A percentile compares a stretch with the other conserved stretches of the same genome.
Evolutionary conservation across 2,113 vertebrate species (phyloP).

Genomic region (Recurvirostra avosetta): DNA sequence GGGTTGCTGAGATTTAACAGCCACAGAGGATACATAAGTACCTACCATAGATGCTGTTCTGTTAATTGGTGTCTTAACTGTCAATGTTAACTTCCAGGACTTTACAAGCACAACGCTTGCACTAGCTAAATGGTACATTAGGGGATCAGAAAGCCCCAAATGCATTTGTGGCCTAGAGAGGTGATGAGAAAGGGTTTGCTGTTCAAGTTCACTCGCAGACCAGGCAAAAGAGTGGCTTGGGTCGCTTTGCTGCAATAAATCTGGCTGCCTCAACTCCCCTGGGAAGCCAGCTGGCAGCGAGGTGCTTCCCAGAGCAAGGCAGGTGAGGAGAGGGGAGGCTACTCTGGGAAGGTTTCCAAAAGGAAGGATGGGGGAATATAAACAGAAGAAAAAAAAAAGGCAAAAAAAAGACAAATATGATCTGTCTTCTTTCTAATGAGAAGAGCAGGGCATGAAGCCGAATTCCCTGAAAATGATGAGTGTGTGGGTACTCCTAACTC

Average conservation of each 20-base stretch:
- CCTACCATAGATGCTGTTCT: not conserved
- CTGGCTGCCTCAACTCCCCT: not conserved
- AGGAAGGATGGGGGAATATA: not conserved
- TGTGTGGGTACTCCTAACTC: not conserved
- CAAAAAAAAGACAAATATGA: not conserved
- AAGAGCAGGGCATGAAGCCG: not conserved
- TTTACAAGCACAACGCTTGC: not conserved
- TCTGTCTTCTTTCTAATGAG: constrained; percentile 2
- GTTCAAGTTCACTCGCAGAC: not conserved
- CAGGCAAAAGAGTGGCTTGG: not conserved
- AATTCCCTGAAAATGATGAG: constrained; percentile 13
- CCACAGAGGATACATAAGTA: not conserved
- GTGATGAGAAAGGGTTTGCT: not conserved
- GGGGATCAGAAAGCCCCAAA: not conserved
- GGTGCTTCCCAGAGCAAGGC: not conserved
- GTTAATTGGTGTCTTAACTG: not conserved
- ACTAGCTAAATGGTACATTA: not conserved
- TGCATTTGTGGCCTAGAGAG: not conserved
- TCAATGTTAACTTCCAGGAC: not conserved
- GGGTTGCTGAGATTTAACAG: not conserved
- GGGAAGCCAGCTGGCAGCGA: not conserved
- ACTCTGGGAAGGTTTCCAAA: not conserved
- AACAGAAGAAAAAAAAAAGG: not conserved
- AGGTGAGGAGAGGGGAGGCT: not conserved
- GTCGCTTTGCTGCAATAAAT: not conserved